Conservation (phyloP, 2,113 vertebrate species). For the Petaurus breviceps region DNA sequence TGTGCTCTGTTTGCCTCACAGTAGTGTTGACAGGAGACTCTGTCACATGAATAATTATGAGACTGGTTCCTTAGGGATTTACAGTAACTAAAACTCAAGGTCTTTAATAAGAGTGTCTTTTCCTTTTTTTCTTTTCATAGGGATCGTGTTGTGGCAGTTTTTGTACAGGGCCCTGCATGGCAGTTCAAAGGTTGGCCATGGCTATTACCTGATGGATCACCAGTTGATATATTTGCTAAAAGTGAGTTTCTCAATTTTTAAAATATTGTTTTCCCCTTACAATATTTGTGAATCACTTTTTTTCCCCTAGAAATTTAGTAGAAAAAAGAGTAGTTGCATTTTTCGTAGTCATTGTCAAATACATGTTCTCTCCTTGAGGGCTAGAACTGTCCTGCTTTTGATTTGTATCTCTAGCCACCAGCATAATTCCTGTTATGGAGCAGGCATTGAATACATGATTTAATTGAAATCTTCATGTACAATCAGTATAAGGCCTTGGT, state of each 20-base stretch:
- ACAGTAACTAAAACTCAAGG: fast-evolving
- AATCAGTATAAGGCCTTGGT: background rate
- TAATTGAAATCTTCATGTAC: background rate
- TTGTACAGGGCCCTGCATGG: slow-evolving; percentile 98
- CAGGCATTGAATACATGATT: background rate
- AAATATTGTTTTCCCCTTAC: background rate
- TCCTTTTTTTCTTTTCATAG: slow-evolving; percentile 78
- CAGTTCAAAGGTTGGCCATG: slow-evolving; percentile 99
- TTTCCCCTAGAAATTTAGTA: background rate
- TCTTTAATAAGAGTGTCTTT: background rate
- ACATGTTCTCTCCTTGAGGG: background rate
- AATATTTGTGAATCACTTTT: background rate
- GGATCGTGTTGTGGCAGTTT: slow-evolving; percentile 98
- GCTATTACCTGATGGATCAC: slow-evolving; percentile 97
- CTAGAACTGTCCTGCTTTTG: background rate
- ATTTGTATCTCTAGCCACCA: background rate
- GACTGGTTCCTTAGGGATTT: background rate
- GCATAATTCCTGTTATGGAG: background rate
- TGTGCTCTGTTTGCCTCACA: background rate
- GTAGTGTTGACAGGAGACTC: background rate
- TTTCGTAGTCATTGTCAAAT: background rate
- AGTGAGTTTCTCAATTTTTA: slow-evolving; percentile 85
- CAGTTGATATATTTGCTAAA: slow-evolving; percentile 99
- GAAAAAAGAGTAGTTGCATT: background rate
- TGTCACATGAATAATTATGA: background rate